Percentiles rank a stretch among this genome's conserved stretches.
Conservation (phyloP, 1,140 invertebrate species). For the Conopomorpha cramerella region DNA sequence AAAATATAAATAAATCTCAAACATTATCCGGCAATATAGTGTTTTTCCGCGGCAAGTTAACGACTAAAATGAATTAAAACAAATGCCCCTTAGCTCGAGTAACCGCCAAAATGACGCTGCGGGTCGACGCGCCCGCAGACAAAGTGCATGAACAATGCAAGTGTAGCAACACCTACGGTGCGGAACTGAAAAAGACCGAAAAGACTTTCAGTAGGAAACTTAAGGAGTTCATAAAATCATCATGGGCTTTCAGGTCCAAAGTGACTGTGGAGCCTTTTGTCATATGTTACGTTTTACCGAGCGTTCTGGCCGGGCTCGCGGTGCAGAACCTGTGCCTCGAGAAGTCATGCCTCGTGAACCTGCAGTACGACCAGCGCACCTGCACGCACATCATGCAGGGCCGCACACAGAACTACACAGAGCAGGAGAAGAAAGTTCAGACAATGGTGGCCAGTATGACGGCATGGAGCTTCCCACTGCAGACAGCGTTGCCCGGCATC, state of each 20-base stretch:
- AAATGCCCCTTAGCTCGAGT: conserved; percentile 15
- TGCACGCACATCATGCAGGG: conserved; percentile 60
- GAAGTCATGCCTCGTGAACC: conserved; percentile 66
- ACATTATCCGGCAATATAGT: no score
- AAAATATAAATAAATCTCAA: conserved; percentile 8
- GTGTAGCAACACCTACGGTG: conserved; percentile 27
- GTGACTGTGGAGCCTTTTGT: conserved; percentile 64
- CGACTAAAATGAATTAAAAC: conserved; percentile 28
- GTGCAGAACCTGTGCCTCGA: conserved; percentile 66
- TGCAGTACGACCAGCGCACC: conserved; percentile 54
- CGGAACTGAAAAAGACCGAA: conserved; percentile 30
- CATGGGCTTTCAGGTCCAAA: conserved; percentile 45
- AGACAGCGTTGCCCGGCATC: conserved; percentile 61
- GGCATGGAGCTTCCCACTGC: conserved; percentile 62
- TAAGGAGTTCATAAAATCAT: conserved; percentile 36
- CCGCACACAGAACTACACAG: conserved; percentile 47
- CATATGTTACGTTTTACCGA: conserved; percentile 60
- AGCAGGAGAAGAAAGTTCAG: conserved; percentile 57
- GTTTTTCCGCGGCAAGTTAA: conserved; percentile 1
- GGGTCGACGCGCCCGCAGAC: conserved; percentile 49
- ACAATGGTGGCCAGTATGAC: conserved; percentile 61
- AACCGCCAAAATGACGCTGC: conserved; percentile 45
- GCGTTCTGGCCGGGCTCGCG: conserved; percentile 58
- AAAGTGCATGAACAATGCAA: conserved; percentile 42
- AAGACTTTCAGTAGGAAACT: conserved; percentile 29